Percentiles rank a stretch among this genome's conserved stretches.
Evolutionary conservation across 2,113 vertebrate genomes (phyloP).

Genomic region (Apodemus sylvaticus): DNA sequence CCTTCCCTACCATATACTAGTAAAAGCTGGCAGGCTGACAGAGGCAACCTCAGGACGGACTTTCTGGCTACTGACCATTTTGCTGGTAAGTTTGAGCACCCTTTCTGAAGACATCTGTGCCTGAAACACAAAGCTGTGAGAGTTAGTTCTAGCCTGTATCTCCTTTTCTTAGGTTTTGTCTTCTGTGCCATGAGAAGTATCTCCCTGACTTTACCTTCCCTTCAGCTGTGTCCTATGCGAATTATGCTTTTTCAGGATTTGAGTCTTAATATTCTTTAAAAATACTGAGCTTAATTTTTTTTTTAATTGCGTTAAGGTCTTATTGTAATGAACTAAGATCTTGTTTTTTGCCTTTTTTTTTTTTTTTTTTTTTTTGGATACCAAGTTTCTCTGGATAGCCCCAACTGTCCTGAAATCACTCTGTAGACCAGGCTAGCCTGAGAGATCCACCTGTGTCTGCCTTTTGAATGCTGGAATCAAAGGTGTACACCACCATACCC

Average conservation of each 20-base stretch:
- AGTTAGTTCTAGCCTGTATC: background rate
- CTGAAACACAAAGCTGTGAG: too few species aligned
- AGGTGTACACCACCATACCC: background rate
- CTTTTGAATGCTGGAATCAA: background rate
- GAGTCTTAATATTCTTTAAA: background rate
- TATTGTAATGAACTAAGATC: background rate
- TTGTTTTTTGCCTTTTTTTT: background rate
- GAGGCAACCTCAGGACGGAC: conserved; percentile 97
- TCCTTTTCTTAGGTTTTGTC: accelerated
- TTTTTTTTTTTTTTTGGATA: background rate
- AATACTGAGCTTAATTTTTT: conserved; percentile 9
- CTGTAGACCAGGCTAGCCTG: background rate
- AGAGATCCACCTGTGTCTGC: background rate
- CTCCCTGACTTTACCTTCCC: accelerated
- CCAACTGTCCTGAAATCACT: background rate
- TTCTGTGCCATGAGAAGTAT: background rate
- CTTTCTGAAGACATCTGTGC: background rate
- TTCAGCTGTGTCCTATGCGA: background rate
- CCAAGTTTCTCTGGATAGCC: background rate
- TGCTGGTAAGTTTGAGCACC: conserved; percentile 92
- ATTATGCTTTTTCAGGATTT: background rate
- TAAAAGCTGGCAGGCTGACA: conserved; percentile 99
- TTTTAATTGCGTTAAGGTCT: background rate
- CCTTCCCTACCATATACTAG: conserved; percentile 24
- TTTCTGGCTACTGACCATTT: conserved; percentile 99